A percentile compares a stretch with the other conserved stretches of the same genome.
phyloP scores from a whole-genome alignment of 2,888 invertebrate genomes.

The Aphrophora alni region DNA sequence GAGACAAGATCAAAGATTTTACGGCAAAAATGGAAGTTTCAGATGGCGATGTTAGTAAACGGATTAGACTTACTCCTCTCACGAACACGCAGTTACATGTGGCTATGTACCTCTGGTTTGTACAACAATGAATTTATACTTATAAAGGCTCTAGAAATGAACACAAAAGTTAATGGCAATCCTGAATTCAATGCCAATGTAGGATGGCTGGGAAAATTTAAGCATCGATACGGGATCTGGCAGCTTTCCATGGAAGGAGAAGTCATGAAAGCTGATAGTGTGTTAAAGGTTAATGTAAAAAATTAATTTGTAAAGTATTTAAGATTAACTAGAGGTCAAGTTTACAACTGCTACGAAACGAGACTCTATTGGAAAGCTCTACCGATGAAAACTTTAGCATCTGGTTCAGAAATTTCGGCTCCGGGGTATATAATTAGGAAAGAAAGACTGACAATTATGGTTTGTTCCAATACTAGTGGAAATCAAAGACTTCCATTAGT shows the following conservation, averaged over 20 bases:
- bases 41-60: slow-evolving; percentile 10
- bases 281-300: background rate
- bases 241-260: slow-evolving; percentile 22
- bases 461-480: slow-evolving; percentile 51
- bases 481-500: slow-evolving; percentile 50
- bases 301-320: background rate
- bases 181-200: background rate
- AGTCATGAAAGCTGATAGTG: slow-evolving; percentile 7
- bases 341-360: slow-evolving; percentile 38
- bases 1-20: background rate
- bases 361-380: slow-evolving; percentile 41
- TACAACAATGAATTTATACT: background rate
- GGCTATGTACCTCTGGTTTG: slow-evolving; percentile 10
- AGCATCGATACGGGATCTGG: slow-evolving; percentile 19
- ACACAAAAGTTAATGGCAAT: slow-evolving; percentile 1
- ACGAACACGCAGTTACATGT: slow-evolving; percentile 9
- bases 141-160: slow-evolving; percentile 1
- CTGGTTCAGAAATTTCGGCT: slow-evolving; percentile 40
- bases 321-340: background rate
- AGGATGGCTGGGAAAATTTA: slow-evolving; percentile 32
- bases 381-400: slow-evolving; percentile 24
- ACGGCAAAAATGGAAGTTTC: background rate
- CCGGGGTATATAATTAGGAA: slow-evolving; percentile 47
- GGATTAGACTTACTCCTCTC: slow-evolving; percentile 28
- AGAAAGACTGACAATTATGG: slow-evolving; percentile 50